Evolutionary conservation across 1,140 invertebrate species (phyloP).

Genomic region (Eumeta japonica): DNA sequence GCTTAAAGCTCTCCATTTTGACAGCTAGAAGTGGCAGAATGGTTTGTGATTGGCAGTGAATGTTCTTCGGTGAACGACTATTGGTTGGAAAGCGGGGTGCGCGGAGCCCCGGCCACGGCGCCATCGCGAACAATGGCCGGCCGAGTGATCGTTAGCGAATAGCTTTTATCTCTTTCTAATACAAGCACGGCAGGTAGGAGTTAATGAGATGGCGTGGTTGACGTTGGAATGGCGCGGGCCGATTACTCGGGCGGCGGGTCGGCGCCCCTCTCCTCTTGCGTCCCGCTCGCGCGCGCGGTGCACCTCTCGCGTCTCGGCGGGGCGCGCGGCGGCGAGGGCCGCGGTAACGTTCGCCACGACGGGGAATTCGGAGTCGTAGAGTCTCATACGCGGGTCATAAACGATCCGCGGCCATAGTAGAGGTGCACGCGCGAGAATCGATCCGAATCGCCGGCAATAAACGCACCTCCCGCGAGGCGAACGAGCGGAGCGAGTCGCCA

Average conservation of each 20-base stretch:
- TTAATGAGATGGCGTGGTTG: slow-evolving; percentile 57
- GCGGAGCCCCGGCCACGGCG: slow-evolving; percentile 43
- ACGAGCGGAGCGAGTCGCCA: slow-evolving; percentile 49
- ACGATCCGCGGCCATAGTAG: slow-evolving; percentile 57
- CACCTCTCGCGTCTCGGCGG: slow-evolving; percentile 36
- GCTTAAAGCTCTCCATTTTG: slow-evolving; percentile 46
- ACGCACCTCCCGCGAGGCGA: slow-evolving; percentile 54
- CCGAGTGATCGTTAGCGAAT: slow-evolving; percentile 49
- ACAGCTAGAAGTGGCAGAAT: slow-evolving; percentile 55
- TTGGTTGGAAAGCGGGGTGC: slow-evolving; percentile 44
- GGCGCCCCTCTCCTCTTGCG: slow-evolving; percentile 18
- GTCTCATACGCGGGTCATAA: slow-evolving; percentile 57
- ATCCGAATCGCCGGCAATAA: slow-evolving; percentile 52
- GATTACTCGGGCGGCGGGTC: slow-evolving; percentile 24
- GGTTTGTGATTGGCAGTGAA: slow-evolving; percentile 57
- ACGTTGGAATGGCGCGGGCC: slow-evolving; percentile 16
- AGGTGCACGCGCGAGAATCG: slow-evolving; percentile 56
- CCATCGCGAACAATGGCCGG: slow-evolving; percentile 52
- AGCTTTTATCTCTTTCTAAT: slow-evolving; percentile 57
- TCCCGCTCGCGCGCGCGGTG: slow-evolving; percentile 37
- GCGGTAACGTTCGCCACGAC: slow-evolving; percentile 52
- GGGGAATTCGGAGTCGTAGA: slow-evolving; percentile 55
- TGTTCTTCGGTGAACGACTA: slow-evolving; percentile 54
- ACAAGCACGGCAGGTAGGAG: slow-evolving; percentile 49
- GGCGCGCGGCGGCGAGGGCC: slow-evolving; percentile 30